Conservation (phyloP, 2,888 invertebrate species). For the Heliconius cydno region DNA sequence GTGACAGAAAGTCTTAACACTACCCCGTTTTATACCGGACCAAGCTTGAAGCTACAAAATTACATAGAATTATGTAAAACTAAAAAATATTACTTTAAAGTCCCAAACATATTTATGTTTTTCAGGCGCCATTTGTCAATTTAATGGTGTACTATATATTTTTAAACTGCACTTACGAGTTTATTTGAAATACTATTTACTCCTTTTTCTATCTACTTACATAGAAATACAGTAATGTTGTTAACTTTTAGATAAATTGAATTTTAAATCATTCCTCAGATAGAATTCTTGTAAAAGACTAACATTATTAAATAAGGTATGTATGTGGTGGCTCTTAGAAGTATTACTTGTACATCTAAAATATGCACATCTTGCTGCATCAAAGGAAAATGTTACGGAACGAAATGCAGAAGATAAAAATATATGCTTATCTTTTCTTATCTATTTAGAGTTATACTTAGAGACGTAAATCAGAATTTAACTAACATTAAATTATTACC, state of each 20-base stretch:
- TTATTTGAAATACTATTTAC: background rate
- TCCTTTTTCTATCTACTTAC: background rate
- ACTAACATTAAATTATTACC: background rate
- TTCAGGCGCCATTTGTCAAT: no score
- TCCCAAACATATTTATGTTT: no score
- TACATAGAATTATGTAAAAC: no score
- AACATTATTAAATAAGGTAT: constrained; percentile 24
- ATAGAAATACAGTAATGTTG: background rate
- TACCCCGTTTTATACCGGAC: no score
- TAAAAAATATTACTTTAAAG: no score
- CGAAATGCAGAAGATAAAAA: background rate
- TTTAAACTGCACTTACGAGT: no score
- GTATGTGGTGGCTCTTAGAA: constrained; percentile 20
- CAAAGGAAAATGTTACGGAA: constrained; percentile 2
- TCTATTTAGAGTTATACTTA: background rate
- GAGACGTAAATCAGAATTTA: background rate
- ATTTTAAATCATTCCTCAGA: constrained; percentile 21
- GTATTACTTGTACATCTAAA: constrained; percentile 19
- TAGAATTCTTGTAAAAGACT: constrained; percentile 25
- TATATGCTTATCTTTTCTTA: background rate
- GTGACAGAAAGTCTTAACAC: no score
- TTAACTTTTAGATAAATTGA: constrained; percentile 24
- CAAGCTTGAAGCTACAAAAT: no score
- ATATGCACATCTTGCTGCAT: constrained; percentile 9
- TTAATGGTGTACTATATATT: no score